phyloP scores from a whole-genome alignment of 2,888 invertebrate species.

The Operophtera brumata region DNA sequence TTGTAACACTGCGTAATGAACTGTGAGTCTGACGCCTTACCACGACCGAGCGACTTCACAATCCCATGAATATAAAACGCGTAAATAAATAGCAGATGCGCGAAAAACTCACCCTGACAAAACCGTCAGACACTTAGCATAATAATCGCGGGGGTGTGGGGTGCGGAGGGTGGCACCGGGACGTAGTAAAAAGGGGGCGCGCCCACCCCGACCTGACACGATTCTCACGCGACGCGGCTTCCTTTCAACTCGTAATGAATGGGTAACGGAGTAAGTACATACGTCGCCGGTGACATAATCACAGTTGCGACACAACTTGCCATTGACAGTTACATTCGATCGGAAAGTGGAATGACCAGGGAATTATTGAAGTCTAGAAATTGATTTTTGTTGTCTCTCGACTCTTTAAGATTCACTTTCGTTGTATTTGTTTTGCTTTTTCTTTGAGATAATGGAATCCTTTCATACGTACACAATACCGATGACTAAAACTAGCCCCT shows the following conservation, averaged over 20 bases:
- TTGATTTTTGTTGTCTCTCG: conserved; percentile 37
- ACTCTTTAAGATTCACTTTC: conserved; percentile 37
- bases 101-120: conserved; percentile 76
- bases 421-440: conserved; percentile 19
- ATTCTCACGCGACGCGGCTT: conserved; percentile 76
- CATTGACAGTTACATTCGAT: conserved; percentile 50
- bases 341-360: conserved; percentile 51
- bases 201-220: conserved; percentile 66
- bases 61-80: conserved; percentile 78
- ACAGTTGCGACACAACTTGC: conserved; percentile 40
- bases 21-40: conserved; percentile 66
- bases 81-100: conserved; percentile 81
- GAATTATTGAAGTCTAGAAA: conserved; percentile 41
- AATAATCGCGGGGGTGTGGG: conserved; percentile 69
- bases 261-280: conserved; percentile 69
- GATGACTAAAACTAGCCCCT: no score
- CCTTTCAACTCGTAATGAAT: conserved; percentile 76
- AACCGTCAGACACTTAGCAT: conserved; percentile 77
- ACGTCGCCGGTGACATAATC: conserved; percentile 65
- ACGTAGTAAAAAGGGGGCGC: conserved; percentile 39
- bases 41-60: conserved; percentile 62
- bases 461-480: neutral
- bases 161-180: conserved; percentile 35
- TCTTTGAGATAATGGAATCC: neutral
- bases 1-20: conserved; percentile 70